phyloP scores from a whole-genome alignment of 2,888 invertebrate species.

The Meghimatium bilineatum region DNA sequence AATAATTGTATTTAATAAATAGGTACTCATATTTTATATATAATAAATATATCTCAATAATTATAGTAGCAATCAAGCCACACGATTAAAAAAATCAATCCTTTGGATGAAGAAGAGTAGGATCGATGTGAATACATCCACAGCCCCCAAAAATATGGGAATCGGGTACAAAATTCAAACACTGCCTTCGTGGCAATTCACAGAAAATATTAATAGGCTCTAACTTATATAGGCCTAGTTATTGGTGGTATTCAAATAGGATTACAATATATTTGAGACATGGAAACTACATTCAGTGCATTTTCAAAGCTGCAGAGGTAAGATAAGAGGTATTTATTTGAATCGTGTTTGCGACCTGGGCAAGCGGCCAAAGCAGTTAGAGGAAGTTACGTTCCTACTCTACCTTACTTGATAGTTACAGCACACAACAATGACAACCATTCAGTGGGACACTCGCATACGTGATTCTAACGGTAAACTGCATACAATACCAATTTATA shows the following conservation, averaged over 20 bases:
- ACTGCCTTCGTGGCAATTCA: neutral
- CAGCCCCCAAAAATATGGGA: neutral
- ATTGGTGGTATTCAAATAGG: neutral
- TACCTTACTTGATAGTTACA: too few species aligned
- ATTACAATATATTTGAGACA: neutral
- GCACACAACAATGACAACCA: too few species aligned
- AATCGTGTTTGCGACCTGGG: neutral
- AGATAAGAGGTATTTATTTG: neutral
- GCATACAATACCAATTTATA: too few species aligned
- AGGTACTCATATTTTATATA: neutral
- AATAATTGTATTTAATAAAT: neutral
- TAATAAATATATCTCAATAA: neutral
- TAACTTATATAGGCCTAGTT: neutral
- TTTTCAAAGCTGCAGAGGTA: conserved; percentile 11
- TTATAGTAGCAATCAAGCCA: neutral
- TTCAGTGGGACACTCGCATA: too few species aligned
- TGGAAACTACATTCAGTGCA: neutral
- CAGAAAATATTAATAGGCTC: too few species aligned
- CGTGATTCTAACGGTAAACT: too few species aligned
- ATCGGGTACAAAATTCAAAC: neutral
- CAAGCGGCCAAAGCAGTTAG: too few species aligned
- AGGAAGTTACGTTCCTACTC: too few species aligned
- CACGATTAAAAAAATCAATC: neutral
- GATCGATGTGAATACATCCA: neutral
- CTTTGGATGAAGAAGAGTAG: neutral